Evolutionary conservation across 1,140 invertebrate species (phyloP), one percentile per base, ranked within the genome.

Genomic region (Ceratosolen fusciceps): DNA sequence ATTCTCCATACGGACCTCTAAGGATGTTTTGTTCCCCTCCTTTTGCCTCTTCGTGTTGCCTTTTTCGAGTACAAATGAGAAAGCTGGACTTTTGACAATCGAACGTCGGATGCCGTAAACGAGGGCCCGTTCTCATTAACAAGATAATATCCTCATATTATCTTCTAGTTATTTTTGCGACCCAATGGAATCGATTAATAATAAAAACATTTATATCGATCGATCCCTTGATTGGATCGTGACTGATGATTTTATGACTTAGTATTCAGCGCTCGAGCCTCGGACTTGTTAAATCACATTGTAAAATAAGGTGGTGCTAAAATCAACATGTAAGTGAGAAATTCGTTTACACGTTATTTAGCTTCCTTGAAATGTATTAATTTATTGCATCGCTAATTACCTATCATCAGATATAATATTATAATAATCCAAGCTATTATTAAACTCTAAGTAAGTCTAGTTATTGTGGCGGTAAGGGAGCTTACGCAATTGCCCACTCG

Each of bases 131-230:
- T 74, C 56, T 60, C 56, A 19, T 26, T 62, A 31, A 62, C n/a
- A 29, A 43, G 37, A 12, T 39, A 24, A 58, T 37, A 58, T 60
- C 56, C n/a, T n/a, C 2, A 60, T 43, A 60, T 62, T 60, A 31
- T 52, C 12, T 52, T 52, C 49, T 16, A 52, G 49, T 21, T 21
- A 52, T n/a, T 74, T 60, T 62, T 29, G 37, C 72, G 19, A 75
- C n/a, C 62, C 49, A 67, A 39, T 52, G 19, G 49, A 58, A 34
- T 21, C n/a, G 16, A 31, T 9, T n/a, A n/a, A n/a, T 62, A 70
- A 70, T 77, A 47, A 58, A 77, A 31, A 31, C 49, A 77, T 77
- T 58, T 26, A 70, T 26, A 77, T 70, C 68, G 65, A 77, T 77
- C 58, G 75, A 77, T 77, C 47, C 9, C 65, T 58, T 58, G 75